These are phyloP conservation scores for Neoaliturus tenellus DNA, from an alignment of 2,888 invertebrate species.

Conservation along the genomic window DNA sequence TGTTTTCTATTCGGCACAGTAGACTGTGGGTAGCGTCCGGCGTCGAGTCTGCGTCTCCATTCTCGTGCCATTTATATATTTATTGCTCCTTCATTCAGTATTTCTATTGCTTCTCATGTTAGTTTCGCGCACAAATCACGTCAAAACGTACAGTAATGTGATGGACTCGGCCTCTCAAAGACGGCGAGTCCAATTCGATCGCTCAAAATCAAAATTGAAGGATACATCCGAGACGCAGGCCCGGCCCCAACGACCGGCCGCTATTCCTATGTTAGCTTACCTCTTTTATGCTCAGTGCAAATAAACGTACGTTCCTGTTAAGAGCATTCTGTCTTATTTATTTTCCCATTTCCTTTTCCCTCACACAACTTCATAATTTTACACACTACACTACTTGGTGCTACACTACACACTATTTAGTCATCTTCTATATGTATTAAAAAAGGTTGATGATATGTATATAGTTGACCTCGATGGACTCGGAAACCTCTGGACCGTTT, in stretches of 20 bases:
- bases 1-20: constrained; percentile 54
- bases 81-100: constrained; percentile 8
- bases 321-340: constrained; percentile 42
- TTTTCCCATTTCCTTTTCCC: background rate
- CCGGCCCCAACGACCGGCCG: background rate
- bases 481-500: too few species aligned
- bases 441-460: too few species aligned
- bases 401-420: too few species aligned
- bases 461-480: too few species aligned
- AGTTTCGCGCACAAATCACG: constrained; percentile 9
- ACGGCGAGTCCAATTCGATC: constrained; percentile 12
- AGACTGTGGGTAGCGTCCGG: constrained; percentile 4
- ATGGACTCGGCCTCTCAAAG: constrained; percentile 29
- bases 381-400: too few species aligned
- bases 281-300: constrained; percentile 59
- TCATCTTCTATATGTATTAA: too few species aligned
- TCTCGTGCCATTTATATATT: constrained; percentile 19
- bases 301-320: constrained; percentile 62
- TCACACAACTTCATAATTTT: background rate
- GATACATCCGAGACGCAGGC: constrained; percentile 12
- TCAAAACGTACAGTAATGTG: background rate
- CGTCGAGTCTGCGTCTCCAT: background rate
- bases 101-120: constrained; percentile 30
- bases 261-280: constrained; percentile 56
- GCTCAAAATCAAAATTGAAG: constrained; percentile 45